Percentiles rank a stretch among this genome's conserved stretches.
These are phyloP conservation scores for Collichthys lucidus DNA, from an alignment of 2,113 vertebrate species.

Conservation along the genomic window DNA sequence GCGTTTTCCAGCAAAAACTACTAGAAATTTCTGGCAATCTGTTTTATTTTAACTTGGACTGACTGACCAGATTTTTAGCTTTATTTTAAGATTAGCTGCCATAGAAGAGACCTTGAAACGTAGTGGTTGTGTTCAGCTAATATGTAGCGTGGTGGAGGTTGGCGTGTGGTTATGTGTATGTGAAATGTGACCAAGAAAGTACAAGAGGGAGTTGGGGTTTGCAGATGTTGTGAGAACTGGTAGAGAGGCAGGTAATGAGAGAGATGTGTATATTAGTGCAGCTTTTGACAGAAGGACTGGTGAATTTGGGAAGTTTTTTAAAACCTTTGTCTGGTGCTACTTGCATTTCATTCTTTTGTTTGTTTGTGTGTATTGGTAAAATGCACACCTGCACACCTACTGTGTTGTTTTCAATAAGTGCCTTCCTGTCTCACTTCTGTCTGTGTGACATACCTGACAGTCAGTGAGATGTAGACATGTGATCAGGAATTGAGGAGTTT, in stretches of 20 bases:
- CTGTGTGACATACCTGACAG: neutral
- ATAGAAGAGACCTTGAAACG: constrained; percentile 50
- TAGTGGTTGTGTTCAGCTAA: constrained; percentile 54
- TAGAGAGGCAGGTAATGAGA: constrained; percentile 13
- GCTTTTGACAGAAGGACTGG: constrained; percentile 30
- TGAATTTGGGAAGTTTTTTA: constrained; percentile 29
- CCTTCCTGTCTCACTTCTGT: neutral
- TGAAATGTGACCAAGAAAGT: constrained; percentile 52
- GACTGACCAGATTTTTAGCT: constrained; percentile 35
- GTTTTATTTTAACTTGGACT: constrained; percentile 34
- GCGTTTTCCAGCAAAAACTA: constrained; percentile 9
- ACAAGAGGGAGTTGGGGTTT: constrained; percentile 1
- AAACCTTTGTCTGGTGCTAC: constrained; percentile 35
- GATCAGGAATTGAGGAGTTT: neutral
- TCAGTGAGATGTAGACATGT: constrained; percentile 7
- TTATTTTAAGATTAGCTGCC: constrained; percentile 36
- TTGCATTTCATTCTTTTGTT: neutral
- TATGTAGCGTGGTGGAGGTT: constrained; percentile 44
- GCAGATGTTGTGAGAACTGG: constrained; percentile 18
- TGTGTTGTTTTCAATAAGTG: neutral
- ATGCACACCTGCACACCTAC: neutral
- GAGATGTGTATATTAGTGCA: constrained; percentile 44
- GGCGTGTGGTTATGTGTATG: constrained; percentile 62
- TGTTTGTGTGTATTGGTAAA: neutral
- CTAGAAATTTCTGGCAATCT: constrained; percentile 3